Base-by-base conservation (phyloP, 2,113 vertebrate species). In the Coptodon rendalli region DNA sequence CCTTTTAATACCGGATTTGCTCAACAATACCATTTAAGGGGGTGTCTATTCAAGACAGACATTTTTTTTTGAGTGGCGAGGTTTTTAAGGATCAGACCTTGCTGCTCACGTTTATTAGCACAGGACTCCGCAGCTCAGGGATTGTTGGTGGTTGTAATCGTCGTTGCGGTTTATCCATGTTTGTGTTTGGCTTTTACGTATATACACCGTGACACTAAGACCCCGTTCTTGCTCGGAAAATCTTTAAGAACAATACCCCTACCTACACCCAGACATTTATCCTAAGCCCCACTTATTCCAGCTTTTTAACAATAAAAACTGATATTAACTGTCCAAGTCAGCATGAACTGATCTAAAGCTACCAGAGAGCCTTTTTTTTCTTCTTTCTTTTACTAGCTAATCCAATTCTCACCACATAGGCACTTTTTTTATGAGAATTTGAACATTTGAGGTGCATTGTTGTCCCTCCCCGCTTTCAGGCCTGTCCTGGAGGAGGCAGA, bases 61-160 rank as follows among this genome's bases (percentile, higher is more conserved):
- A 87, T 94, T 92, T 93, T 94, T 93, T 88, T 87, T 89, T 66
- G 86, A 92, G 86, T 89, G 97, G 97, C 95, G 96, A 97, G 97
- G 97, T 97, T 97, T 97, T 96, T 97, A 96, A 97, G 97, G 97
- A 97, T 98, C 97, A 97, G 96, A 97, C 97, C 97, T 97, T 98
- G 97, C 98, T 97, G 97, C 97, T 98, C 97, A 97, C 96, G 97
- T 98, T 98, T 98, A 97, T 98, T 97, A 97, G 97, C 95, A 95
- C 87, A 54, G 84, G 90, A 92, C 81, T 31, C 83, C 4, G 11
- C 85, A 71, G 94, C 93, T 94, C 85, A 83, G 85, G 85, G 89
- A 94, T 94, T 94, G 93, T 95, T 63, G 84, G 81, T 86, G n/a
- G 91, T 86, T 90, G 90, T 95, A 95, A 94, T 93, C 88, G 63